Percentiles rank a stretch among this genome's conserved stretches.
Evolutionary conservation across 2,888 invertebrate species (phyloP).

Genomic region (Serrognathus titanus): DNA sequence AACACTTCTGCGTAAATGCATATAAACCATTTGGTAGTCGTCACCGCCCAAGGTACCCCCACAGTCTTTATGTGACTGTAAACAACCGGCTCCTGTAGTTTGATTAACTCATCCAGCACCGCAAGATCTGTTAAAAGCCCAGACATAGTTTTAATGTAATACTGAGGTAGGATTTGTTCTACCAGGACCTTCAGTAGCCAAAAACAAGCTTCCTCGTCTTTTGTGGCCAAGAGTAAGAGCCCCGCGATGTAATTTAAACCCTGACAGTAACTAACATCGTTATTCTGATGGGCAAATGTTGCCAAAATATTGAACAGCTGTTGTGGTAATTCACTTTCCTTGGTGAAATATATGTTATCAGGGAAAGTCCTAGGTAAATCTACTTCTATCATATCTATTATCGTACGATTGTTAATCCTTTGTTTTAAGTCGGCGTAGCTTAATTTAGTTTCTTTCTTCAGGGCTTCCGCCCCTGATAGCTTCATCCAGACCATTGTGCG

Average conservation of each 20-base stretch:
- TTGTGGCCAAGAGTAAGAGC: constrained; percentile 77
- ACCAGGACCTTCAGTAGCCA: constrained; percentile 90
- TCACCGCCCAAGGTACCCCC: constrained; percentile 85
- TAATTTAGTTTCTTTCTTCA: constrained; percentile 60
- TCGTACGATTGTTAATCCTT: constrained; percentile 65
- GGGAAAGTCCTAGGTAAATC: constrained; percentile 93
- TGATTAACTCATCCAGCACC: constrained; percentile 83
- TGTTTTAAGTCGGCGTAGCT: constrained; percentile 67
- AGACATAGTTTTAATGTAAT: constrained; percentile 87
- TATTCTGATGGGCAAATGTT: constrained; percentile 86
- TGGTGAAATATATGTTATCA: constrained; percentile 88
- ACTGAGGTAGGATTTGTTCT: constrained; percentile 79
- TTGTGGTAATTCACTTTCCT: constrained; percentile 67
- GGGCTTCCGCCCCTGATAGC: constrained; percentile 74
- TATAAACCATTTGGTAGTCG: constrained; percentile 94
- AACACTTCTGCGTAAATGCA: constrained; percentile 91
- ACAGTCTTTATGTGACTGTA: constrained; percentile 75
- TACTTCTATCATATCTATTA: constrained; percentile 79
- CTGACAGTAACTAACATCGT: constrained; percentile 89
- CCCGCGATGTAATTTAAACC: constrained; percentile 91
- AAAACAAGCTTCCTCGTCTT: constrained; percentile 87
- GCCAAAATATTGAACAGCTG: constrained; percentile 82
- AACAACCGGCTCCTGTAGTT: constrained; percentile 76
- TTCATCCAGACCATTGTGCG: constrained; percentile 78
- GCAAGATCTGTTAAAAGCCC: constrained; percentile 86